These are phyloP conservation scores for Rallus limicola DNA, from an alignment of 2,113 vertebrate species.

Conservation along the genomic window DNA sequence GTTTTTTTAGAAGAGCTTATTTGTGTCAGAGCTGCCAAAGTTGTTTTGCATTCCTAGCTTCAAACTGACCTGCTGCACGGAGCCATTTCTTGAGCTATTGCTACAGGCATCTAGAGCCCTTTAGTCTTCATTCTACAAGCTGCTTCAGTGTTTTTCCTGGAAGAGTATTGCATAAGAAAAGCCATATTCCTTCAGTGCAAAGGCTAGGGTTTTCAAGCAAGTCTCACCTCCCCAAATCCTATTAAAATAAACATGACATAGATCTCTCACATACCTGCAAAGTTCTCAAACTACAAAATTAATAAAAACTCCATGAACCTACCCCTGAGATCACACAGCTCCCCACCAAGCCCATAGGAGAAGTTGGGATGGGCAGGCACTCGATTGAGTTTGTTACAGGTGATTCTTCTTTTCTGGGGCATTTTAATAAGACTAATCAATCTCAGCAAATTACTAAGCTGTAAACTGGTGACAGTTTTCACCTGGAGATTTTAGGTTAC, in stretches of 20 bases:
- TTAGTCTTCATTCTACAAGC: background rate
- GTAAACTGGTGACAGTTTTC: background rate
- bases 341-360: background rate
- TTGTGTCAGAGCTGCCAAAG: background rate
- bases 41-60: background rate
- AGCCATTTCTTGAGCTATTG: background rate
- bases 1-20: background rate
- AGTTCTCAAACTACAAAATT: background rate
- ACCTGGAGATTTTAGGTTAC: background rate
- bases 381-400: background rate
- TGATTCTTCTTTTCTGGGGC: background rate
- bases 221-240: background rate
- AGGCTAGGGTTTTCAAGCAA: background rate
- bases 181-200: background rate
- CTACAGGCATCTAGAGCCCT: background rate
- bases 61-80: background rate
- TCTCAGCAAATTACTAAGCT: background rate
- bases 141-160: background rate
- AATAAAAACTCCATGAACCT: background rate
- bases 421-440: background rate
- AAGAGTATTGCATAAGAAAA: background rate
- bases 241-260: background rate
- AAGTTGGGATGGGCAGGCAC: background rate
- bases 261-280: background rate
- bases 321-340: fast-evolving